phyloP scores from a whole-genome alignment of 2,113 vertebrate genomes.

The Ellobius talpinus region DNA sequence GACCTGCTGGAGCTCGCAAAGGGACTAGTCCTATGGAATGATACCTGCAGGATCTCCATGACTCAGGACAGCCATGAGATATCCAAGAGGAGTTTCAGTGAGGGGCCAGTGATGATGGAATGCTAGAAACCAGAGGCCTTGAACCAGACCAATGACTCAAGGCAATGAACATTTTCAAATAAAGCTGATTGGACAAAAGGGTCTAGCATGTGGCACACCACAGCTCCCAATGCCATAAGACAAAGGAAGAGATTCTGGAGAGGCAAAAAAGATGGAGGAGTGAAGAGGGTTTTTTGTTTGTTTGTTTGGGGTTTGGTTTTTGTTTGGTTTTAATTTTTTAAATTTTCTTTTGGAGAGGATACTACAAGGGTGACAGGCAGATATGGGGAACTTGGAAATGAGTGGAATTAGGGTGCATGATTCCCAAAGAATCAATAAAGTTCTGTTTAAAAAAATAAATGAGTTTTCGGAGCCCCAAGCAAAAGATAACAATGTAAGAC shows the following conservation, averaged over 20 bases:
- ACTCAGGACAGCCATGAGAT: background rate
- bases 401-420: background rate
- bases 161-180: background rate
- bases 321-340: background rate
- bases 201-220: background rate
- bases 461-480: slow-evolving; percentile 28
- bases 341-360: background rate
- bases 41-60: background rate
- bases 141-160: background rate
- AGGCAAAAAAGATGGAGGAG: background rate
- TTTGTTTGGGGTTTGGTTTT: background rate
- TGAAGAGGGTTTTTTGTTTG: background rate
- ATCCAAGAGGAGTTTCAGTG: background rate
- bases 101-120: background rate
- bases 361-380: background rate
- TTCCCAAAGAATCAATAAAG: background rate
- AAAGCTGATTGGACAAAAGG: background rate
- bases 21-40: background rate
- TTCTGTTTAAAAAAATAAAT: background rate
- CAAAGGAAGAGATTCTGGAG: background rate
- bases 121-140: background rate
- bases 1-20: background rate
- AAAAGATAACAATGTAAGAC: background rate
- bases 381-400: background rate
- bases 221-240: background rate